A percentile compares a stretch with the other conserved stretches of the same genome.
Evolutionary conservation across 2,113 vertebrate genomes (phyloP).

Genomic region (Eptesicus fuscus): DNA sequence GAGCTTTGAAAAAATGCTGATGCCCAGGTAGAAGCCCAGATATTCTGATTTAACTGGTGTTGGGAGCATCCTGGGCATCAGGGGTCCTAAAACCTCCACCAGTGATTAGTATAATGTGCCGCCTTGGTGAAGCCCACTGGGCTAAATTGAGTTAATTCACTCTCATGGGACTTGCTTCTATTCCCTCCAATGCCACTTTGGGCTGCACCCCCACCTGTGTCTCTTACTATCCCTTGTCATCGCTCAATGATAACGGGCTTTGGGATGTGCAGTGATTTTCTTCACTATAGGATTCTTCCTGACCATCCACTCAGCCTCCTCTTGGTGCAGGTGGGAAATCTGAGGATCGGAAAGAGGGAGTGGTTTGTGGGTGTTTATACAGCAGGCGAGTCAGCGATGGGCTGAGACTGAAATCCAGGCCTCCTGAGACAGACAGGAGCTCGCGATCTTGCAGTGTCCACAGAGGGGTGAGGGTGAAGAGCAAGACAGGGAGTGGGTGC

Average conservation of each 20-base stretch:
- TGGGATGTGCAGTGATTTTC: not conserved
- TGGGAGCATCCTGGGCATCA: not conserved
- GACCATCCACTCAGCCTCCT: not conserved
- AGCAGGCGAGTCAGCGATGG: not conserved
- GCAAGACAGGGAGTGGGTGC: not conserved
- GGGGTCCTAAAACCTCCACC: not conserved
- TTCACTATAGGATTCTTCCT: not conserved
- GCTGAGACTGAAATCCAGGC: not conserved
- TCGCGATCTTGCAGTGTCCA: not conserved
- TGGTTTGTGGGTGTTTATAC: rapidly evolving
- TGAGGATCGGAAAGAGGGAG: not conserved
- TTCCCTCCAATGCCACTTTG: not conserved
- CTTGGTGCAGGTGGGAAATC: not conserved
- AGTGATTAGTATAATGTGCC: too few relatives aligned
- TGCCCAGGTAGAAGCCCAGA: not conserved
- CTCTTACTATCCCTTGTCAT: not conserved
- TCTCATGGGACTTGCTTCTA: not conserved
- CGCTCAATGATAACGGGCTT: not conserved
- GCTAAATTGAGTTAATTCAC: not conserved
- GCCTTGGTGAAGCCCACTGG: not conserved
- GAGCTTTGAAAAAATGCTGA: not conserved
- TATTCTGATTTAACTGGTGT: not conserved
- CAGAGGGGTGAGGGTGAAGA: not conserved
- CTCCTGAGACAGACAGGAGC: not conserved
- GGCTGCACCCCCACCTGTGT: not conserved